Evolutionary conservation across 2,113 vertebrate genomes (phyloP).

Genomic region (Pitta sordida): DNA sequence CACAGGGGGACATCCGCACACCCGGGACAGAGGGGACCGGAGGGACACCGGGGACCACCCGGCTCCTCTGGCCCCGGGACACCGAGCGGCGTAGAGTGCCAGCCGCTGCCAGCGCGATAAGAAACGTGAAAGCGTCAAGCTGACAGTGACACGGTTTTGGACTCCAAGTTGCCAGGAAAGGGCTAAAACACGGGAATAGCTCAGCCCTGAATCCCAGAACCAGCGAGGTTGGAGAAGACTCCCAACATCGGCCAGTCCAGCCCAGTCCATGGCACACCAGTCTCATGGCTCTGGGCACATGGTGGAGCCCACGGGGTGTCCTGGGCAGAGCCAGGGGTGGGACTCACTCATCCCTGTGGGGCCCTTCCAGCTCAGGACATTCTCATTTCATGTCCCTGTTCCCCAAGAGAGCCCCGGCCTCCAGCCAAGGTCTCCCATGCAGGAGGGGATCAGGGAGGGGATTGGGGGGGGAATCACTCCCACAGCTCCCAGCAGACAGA

Average conservation of each 20-base stretch:
- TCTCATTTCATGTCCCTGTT: background rate
- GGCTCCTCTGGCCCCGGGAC: too few species aligned
- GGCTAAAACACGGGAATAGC: background rate
- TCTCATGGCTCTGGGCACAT: background rate
- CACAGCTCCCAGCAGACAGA: background rate
- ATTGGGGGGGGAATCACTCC: too few species aligned
- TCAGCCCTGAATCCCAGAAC: background rate
- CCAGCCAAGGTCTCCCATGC: too few species aligned
- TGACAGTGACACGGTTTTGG: fast-evolving
- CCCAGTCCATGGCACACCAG: background rate
- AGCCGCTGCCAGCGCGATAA: background rate
- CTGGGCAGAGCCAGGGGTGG: background rate
- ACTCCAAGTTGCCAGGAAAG: background rate
- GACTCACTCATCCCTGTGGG: background rate
- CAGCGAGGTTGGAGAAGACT: fast-evolving
- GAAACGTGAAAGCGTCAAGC: fast-evolving
- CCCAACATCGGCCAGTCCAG: fast-evolving
- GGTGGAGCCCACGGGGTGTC: background rate
- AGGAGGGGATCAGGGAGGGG: background rate
- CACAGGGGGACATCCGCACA: fast-evolving
- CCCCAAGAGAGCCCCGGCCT: background rate
- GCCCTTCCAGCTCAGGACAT: background rate
- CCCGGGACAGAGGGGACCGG: too few species aligned
- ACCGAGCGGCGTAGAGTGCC: too few species aligned
- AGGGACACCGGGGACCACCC: too few species aligned